Base-by-base conservation (phyloP, 2,797 vertebrate genomes). In the Pterois miles region DNA sequence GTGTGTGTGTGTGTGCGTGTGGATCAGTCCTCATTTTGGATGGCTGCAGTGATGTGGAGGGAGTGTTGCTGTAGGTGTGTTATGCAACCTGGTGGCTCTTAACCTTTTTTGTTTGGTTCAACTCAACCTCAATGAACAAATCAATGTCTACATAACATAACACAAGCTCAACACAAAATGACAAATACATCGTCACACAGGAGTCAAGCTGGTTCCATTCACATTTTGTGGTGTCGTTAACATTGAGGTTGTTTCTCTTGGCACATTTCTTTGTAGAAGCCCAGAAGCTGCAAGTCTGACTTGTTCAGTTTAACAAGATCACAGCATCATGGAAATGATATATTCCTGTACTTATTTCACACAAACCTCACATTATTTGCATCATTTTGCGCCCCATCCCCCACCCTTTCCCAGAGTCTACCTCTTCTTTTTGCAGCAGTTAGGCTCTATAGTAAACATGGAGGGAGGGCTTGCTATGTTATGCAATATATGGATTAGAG, bases 401-500 rank as follows among this genome's bases (percentile, higher is more conserved):
- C 78, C 85, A 62, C 60, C 18, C 9, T 13, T 25, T 40, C 40
- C 59, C 34, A 0, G 11, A 65, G 53, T 78, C 76, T 67, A 70
- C 82, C 73, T 81, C 33, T 23, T 65, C 31, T 1, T 88, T 78
- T 78, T 63, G 65, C 78, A 78, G 85, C 58, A 40, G 78, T 83
- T 79, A 65, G 65, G 23, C 65, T 64, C 48, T 46, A 38, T 53
- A 68, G 54, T 31, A 59, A 23, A 62, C 43, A 59, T 46, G 53
- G 73, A 65, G 64, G 66, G 36, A 76, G 81, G 46, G 71, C 20
- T 81, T 58, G 63, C 79, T 76, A 23, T 60, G 82, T 91, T 90
- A 90, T 79, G 89, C 68, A 91, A 88, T 78, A 72, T 88, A 81
- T 87, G 81, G 85, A 90, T 90, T 87, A 87, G 81, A 80, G 71